A percentile compares a stretch with the other conserved stretches of the same genome.
Evolutionary conservation across 2,888 invertebrate species (phyloP).

Genomic region (Nemapogon koenigi): DNA sequence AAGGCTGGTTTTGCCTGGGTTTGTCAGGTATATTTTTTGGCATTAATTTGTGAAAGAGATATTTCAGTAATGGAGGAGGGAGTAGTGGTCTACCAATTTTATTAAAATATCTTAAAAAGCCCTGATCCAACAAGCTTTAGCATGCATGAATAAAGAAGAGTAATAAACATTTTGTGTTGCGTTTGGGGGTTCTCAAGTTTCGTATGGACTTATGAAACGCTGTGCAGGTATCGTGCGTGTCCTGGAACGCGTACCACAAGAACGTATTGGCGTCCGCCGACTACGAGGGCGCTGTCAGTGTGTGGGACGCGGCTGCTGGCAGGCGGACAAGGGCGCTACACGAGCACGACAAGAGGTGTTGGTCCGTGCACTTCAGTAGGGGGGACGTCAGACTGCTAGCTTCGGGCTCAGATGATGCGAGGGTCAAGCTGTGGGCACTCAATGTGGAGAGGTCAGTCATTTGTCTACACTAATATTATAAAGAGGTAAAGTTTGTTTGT

Average conservation of each 20-base stretch:
- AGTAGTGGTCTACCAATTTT: no score
- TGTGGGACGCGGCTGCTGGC: constrained; percentile 89
- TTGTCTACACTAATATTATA: no score
- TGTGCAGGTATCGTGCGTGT: constrained; percentile 88
- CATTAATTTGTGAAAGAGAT: no score
- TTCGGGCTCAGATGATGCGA: constrained; percentile 91
- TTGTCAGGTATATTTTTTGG: no score
- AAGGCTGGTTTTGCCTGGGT: no score
- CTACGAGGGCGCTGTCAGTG: constrained; percentile 91
- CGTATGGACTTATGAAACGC: background rate
- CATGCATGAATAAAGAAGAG: no score
- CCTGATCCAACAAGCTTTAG: no score
- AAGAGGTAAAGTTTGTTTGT: no score
- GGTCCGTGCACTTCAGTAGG: constrained; percentile 95
- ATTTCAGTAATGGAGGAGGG: no score
- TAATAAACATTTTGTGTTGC: no score
- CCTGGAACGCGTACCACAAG: constrained; percentile 93
- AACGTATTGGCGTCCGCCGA: constrained; percentile 88
- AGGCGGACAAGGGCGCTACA: constrained; percentile 70
- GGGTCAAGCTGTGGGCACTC: constrained; percentile 93
- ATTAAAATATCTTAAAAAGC: no score
- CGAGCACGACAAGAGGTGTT: constrained; percentile 94
- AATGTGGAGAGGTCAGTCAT: constrained; percentile 84
- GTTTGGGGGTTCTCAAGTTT: background rate
- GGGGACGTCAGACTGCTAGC: constrained; percentile 90